A percentile compares a stretch with the other conserved stretches of the same genome.
Evolutionary conservation across 1,140 invertebrate genomes (phyloP).

Genomic region (Scaptodrosophila lebanonensis): DNA sequence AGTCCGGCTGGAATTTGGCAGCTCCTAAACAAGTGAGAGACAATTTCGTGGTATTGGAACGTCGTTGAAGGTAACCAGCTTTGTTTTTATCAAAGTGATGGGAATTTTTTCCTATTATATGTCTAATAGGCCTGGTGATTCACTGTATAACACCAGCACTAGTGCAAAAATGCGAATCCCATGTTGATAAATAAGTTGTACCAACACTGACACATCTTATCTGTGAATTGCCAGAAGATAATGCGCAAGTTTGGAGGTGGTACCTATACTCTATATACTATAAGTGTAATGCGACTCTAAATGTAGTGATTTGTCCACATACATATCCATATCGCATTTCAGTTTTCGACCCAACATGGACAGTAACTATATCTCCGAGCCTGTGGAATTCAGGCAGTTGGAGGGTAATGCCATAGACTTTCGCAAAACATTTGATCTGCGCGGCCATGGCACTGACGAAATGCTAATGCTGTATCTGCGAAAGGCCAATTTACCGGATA

Average conservation of each 20-base stretch:
- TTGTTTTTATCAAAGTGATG: too few relatives aligned
- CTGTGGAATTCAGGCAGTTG: constrained; percentile 65
- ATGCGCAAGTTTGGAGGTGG: constrained; percentile 17
- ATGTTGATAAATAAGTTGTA: constrained; percentile 37
- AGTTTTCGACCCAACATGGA: constrained; percentile 34
- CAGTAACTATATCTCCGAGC: constrained; percentile 60
- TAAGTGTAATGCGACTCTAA: constrained; percentile 33
- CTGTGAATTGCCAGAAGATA: constrained; percentile 54
- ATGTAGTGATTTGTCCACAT: constrained; percentile 36
- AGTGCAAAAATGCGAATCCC: constrained; percentile 49
- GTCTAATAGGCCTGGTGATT: constrained; percentile 13
- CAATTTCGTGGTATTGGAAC: too few relatives aligned
- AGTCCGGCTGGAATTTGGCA: background rate
- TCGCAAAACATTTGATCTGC: constrained; percentile 68
- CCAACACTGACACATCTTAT: constrained; percentile 43
- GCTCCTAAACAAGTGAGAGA: too few relatives aligned
- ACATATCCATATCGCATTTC: constrained; percentile 46
- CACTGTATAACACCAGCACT: constrained; percentile 25
- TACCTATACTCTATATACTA: constrained; percentile 10
- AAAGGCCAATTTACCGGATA: constrained; percentile 56
- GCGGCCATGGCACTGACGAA: constrained; percentile 59
- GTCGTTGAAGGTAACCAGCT: too few relatives aligned
- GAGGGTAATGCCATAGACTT: constrained; percentile 58
- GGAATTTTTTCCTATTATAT: too few relatives aligned
- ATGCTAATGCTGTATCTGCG: constrained; percentile 64